phyloP scores from a whole-genome alignment of 2,797 vertebrate genomes.

The Dipus sagitta region DNA sequence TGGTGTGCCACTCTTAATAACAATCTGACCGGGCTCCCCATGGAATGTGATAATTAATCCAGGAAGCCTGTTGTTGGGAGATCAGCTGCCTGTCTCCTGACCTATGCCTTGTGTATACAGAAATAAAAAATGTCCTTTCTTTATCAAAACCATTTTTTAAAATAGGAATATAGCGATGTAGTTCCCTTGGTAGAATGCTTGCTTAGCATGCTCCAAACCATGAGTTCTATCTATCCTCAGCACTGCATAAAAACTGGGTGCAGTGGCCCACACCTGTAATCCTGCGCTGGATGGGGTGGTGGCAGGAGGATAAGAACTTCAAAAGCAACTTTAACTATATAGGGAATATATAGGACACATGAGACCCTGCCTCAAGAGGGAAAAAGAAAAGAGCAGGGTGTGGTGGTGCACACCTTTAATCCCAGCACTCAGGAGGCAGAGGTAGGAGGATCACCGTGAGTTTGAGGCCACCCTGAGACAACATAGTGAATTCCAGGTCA shows the following conservation, averaged over 20 bases:
- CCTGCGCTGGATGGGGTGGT: background rate
- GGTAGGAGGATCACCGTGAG: no score
- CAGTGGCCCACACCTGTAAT: background rate
- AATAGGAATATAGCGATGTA: background rate
- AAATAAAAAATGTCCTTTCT: slow-evolving; percentile 63
- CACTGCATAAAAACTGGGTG: background rate
- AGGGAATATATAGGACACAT: background rate
- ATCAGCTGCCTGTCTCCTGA: slow-evolving; percentile 76
- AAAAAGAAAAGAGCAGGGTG: no score
- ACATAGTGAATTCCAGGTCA: no score
- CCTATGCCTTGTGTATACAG: slow-evolving; percentile 46
- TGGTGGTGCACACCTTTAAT: no score
- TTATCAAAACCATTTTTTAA: slow-evolving; percentile 22
- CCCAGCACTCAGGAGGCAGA: no score
- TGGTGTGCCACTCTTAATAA: slow-evolving; percentile 78
- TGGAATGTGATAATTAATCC: slow-evolving; percentile 76
- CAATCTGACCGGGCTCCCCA: slow-evolving; percentile 64
- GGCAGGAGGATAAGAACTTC: background rate
- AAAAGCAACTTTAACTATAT: background rate
- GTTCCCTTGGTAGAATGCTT: background rate
- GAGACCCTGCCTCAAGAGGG: background rate
- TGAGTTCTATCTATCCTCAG: background rate
- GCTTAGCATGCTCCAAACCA: background rate
- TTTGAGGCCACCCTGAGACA: no score
- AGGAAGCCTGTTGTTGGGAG: slow-evolving; percentile 64